phyloP scores from a whole-genome alignment of 1,140 invertebrate genomes.

The Drosophila rhopaloa region DNA sequence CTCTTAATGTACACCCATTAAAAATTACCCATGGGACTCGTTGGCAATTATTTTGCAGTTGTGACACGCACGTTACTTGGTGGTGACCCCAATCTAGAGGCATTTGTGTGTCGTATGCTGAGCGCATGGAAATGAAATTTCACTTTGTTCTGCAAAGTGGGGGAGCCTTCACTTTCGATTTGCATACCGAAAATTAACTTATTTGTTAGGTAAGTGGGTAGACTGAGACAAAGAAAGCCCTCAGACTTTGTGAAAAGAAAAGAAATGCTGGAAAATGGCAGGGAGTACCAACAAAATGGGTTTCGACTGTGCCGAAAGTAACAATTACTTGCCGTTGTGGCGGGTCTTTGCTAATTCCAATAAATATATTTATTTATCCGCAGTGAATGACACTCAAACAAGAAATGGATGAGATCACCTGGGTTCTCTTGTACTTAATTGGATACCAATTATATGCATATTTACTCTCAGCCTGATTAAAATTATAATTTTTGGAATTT shows the following conservation, averaged over 20 bases:
- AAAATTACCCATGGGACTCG: neutral
- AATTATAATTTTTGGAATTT: no score
- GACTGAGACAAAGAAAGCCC: slow-evolving; percentile 29
- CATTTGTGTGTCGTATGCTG: slow-evolving; percentile 21
- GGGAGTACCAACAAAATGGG: slow-evolving; percentile 14
- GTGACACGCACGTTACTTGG: slow-evolving; percentile 6
- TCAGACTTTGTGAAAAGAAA: slow-evolving; percentile 11
- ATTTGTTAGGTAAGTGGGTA: slow-evolving; percentile 60
- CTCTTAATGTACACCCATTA: no score
- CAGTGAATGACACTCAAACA: neutral
- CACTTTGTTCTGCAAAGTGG: slow-evolving; percentile 46
- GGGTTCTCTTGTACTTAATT: neutral
- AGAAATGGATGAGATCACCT: neutral
- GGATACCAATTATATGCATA: neutral
- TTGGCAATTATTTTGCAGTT: slow-evolving; percentile 27
- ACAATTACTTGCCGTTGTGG: slow-evolving; percentile 30
- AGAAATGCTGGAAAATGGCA: slow-evolving; percentile 21
- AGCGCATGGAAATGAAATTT: slow-evolving; percentile 43
- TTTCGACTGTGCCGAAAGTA: slow-evolving; percentile 10
- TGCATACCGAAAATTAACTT: slow-evolving; percentile 51
- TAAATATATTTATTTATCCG: slow-evolving; percentile 8
- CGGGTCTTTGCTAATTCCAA: slow-evolving; percentile 5
- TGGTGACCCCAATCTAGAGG: slow-evolving; percentile 20
- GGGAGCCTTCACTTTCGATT: slow-evolving; percentile 53
- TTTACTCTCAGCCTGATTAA: neutral